Evolutionary conservation across 2,888 invertebrate species (phyloP).

Genomic region (Lypha dubia): DNA sequence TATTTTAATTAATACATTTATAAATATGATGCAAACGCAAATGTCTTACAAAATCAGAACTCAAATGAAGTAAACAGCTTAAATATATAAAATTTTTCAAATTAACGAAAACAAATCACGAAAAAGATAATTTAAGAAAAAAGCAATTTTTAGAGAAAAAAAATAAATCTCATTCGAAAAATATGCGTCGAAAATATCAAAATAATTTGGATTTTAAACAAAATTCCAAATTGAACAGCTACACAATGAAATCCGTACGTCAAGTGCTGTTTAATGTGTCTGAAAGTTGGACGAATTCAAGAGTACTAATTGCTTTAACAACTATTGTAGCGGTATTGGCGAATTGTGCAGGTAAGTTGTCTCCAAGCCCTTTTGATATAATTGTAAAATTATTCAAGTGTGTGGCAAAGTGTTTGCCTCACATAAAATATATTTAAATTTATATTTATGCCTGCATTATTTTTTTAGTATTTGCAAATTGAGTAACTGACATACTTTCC

Average conservation of each 20-base stretch:
- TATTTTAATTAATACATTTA: constrained; percentile 29
- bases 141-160: constrained; percentile 12
- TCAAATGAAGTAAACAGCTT: constrained; percentile 39
- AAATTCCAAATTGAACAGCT: constrained; percentile 22
- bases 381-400: not conserved
- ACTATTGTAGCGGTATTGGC: constrained; percentile 47
- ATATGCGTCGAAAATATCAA: constrained; percentile 69
- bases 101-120: not conserved
- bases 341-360: constrained; percentile 66
- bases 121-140: not conserved
- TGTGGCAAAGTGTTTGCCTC: not conserved
- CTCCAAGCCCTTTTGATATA: not conserved
- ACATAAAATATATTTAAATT: not conserved
- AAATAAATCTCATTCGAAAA: not conserved
- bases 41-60: constrained; percentile 38
- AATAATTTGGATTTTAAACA: constrained; percentile 49
- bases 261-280: constrained; percentile 8
- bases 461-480: constrained; percentile 8
- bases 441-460: constrained; percentile 17
- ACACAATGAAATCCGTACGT: constrained; percentile 34
- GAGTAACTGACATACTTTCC: constrained; percentile 20
- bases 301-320: constrained; percentile 40
- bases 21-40: constrained; percentile 53
- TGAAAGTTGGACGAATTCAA: constrained; percentile 43
- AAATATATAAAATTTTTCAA: too few relatives aligned